Evolutionary conservation across 2,797 vertebrate species (phyloP).

Genomic region (Dermochelys coriacea): DNA sequence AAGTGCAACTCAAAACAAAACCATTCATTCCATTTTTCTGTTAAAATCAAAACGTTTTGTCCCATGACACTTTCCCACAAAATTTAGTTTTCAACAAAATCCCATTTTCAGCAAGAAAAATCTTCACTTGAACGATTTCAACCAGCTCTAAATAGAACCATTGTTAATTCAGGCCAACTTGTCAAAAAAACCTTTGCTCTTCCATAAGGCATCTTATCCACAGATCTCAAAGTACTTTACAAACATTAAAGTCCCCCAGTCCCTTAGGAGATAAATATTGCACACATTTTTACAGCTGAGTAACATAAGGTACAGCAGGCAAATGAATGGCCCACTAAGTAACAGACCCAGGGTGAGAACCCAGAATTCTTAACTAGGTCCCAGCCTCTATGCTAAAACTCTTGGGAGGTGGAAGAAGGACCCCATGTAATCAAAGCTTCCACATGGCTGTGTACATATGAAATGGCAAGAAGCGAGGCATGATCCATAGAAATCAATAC

Average conservation of each 20-base stretch:
- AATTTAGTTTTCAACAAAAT: neutral
- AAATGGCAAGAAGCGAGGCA: neutral
- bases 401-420: neutral
- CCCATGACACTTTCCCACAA: neutral
- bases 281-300: conserved; percentile 12
- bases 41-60: neutral
- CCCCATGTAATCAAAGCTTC: neutral
- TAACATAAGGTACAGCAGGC: conserved; percentile 20
- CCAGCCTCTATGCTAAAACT: neutral
- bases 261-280: conserved; percentile 31
- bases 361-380: neutral
- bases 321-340: conserved; percentile 13
- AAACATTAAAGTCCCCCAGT: conserved; percentile 5
- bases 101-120: neutral
- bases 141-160: neutral
- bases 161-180: neutral
- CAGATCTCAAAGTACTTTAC: conserved; percentile 41
- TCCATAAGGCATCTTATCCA: neutral
- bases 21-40: neutral
- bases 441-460: neutral
- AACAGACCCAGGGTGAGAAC: conserved; percentile 11
- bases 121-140: neutral
- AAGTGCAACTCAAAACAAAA: conserved; percentile 17
- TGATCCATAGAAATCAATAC: neutral
- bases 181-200: conserved; percentile 50